These are phyloP conservation scores for Gallirallus australis DNA, from an alignment of 2,797 vertebrate genomes.

Conservation along the genomic window DNA sequence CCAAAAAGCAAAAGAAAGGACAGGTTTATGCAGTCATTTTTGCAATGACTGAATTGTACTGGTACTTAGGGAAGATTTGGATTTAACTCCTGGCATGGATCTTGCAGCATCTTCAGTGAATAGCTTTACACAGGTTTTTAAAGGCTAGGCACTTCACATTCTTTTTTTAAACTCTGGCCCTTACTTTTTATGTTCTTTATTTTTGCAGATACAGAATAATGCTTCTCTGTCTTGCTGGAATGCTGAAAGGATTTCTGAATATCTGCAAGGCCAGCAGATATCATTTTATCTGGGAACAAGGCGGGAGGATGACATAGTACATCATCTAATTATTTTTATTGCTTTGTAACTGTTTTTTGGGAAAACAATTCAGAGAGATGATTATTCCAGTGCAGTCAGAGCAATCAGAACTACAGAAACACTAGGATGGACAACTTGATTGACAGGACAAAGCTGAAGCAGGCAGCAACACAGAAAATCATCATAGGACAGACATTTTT, in stretches of 20 bases:
- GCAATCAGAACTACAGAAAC: conserved; percentile 18
- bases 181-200: neutral
- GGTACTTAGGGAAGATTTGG: neutral
- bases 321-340: conserved; percentile 38
- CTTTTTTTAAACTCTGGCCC: neutral
- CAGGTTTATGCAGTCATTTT: neutral
- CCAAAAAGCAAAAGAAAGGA: neutral
- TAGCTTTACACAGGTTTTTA: neutral
- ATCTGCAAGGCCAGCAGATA: conserved; percentile 50
- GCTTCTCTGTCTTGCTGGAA: neutral
- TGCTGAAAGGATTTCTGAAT: neutral
- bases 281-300: neutral
- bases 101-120: neutral
- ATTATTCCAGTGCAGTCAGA: neutral
- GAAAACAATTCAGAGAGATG: conserved; percentile 1
- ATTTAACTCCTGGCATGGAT: neutral
- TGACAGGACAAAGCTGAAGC: conserved; percentile 36
- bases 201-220: conserved; percentile 4
- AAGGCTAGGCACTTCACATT: neutral
- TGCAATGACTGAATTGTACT: neutral
- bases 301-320: neutral
- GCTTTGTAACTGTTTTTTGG: conserved; percentile 32
- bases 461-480: conserved; percentile 45
- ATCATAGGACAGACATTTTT: conserved; percentile 47
- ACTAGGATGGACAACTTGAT: conserved; percentile 39